phyloP scores from a whole-genome alignment of 1,140 invertebrate genomes.

The Drosophila saltans region DNA sequence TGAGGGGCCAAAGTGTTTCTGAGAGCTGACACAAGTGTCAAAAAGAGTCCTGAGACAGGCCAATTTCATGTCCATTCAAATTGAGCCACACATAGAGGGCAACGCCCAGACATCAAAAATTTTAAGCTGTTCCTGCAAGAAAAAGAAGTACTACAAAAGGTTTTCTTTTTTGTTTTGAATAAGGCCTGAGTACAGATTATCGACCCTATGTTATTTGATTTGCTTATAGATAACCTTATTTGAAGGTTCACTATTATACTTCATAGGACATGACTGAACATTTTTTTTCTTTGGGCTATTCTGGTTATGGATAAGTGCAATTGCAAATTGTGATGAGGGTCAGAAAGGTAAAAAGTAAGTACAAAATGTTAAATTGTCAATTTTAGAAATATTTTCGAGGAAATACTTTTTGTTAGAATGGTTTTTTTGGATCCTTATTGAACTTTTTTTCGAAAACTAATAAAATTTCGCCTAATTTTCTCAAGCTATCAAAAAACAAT shows the following conservation, averaged over 20 bases:
- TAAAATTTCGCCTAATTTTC: too few species aligned
- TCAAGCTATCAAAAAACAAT: too few species aligned
- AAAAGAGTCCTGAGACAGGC: conserved; percentile 37
- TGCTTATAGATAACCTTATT: neutral
- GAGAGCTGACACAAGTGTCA: conserved; percentile 48
- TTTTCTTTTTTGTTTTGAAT: neutral
- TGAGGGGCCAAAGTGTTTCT: conserved; percentile 34
- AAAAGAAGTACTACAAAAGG: neutral
- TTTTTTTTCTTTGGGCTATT: neutral
- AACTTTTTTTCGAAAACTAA: too few species aligned
- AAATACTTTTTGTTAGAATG: too few species aligned
- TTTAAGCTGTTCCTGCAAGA: neutral
- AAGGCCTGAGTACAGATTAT: conserved; percentile 11
- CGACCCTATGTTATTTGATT: neutral
- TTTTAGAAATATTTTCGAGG: too few species aligned
- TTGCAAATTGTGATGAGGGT: neutral
- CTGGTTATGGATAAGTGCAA: neutral
- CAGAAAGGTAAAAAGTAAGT: too few species aligned
- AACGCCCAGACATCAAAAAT: conserved; percentile 40
- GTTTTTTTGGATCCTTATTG: too few species aligned
- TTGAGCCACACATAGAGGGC: conserved; percentile 13
- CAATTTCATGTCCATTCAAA: conserved; percentile 12
- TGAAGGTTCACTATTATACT: neutral
- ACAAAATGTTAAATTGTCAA: too few species aligned
- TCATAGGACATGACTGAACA: neutral